These are phyloP conservation scores for Eupithecia subumbrata DNA, from an alignment of 2,888 invertebrate genomes.

Conservation along the genomic window DNA sequence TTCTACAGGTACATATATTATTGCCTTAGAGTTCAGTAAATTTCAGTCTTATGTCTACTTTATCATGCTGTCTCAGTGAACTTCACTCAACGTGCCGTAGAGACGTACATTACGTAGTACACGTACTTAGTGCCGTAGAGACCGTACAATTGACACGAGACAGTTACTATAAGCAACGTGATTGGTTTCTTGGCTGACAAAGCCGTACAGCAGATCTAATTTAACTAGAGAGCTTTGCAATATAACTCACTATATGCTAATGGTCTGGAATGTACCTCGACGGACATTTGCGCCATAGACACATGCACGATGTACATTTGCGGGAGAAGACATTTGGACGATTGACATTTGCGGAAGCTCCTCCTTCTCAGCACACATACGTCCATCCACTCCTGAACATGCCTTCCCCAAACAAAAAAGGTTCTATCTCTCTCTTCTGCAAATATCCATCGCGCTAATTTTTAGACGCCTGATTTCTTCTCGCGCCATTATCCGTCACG, in stretches of 20 bases:
- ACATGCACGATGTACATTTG: background rate
- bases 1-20: background rate
- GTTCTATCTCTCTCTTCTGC: too few species aligned
- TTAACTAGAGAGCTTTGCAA: conserved; percentile 25
- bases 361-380: too few species aligned
- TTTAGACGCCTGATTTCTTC: background rate
- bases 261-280: background rate
- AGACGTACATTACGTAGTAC: background rate
- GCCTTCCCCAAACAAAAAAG: too few species aligned
- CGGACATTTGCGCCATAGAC: background rate
- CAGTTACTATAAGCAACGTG: conserved; percentile 29
- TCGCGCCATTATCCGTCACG: background rate
- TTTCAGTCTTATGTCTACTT: background rate
- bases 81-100: background rate
- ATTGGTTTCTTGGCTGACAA: conserved; percentile 34
- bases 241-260: conserved; percentile 19
- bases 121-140: background rate
- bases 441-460: background rate
- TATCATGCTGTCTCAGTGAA: background rate
- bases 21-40: background rate
- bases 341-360: too few species aligned
- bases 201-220: conserved; percentile 29
- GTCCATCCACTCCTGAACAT: too few species aligned
- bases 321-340: background rate
- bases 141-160: conserved; percentile 22